A percentile compares a stretch with the other conserved stretches of the same genome.
Evolutionary conservation across 2,113 vertebrate genomes (phyloP).

Genomic region (Gambusia holbrooki): DNA sequence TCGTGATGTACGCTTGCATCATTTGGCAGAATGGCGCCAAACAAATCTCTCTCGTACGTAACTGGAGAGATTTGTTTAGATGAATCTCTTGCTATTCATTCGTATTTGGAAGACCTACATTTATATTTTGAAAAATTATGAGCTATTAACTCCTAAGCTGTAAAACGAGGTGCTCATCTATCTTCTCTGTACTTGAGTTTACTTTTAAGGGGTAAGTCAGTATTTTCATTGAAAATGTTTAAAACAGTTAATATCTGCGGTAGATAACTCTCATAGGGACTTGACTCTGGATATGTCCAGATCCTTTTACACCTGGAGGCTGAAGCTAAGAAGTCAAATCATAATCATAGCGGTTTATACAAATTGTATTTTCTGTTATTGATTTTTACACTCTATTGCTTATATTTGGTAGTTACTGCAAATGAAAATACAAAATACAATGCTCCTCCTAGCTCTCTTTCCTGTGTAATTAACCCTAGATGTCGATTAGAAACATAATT

Average conservation of each 20-base stretch:
- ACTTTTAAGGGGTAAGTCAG: background rate
- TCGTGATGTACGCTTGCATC: conserved; percentile 7
- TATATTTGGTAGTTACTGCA: background rate
- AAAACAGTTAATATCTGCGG: background rate
- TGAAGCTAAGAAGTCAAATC: background rate
- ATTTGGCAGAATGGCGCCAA: conserved; percentile 2
- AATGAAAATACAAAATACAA: background rate
- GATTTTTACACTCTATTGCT: background rate
- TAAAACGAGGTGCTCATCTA: background rate
- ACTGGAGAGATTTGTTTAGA: conserved; percentile 22
- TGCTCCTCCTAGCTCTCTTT: background rate
- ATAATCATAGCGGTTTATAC: background rate
- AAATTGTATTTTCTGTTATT: background rate
- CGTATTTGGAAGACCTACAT: background rate
- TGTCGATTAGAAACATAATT: background rate
- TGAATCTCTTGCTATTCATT: conserved; percentile 9
- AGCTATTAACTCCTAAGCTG: no score
- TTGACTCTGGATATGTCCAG: no score
- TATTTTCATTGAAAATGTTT: background rate
- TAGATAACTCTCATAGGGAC: background rate
- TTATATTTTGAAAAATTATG: background rate
- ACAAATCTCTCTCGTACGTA: no score
- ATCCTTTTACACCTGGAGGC: background rate
- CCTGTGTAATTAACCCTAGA: background rate
- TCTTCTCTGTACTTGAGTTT: background rate